Conservation (phyloP, 92 coral and sea anemone species). For the Paramuricea clavata region DNA sequence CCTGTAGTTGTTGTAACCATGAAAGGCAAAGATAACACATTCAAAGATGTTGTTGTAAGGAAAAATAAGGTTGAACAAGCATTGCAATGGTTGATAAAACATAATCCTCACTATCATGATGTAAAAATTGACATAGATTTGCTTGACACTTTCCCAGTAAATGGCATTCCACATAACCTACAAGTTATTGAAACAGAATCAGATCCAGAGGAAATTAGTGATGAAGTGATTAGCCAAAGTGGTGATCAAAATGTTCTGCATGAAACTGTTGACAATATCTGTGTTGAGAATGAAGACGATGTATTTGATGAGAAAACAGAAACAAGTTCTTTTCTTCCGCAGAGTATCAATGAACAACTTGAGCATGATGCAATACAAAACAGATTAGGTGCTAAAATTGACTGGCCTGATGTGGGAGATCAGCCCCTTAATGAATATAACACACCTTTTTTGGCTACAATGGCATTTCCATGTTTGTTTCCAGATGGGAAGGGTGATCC, state of each 20-base stretch:
- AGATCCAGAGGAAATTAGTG: neutral
- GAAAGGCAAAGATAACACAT: slow-evolving; percentile 62
- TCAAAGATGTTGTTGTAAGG: slow-evolving; percentile 65
- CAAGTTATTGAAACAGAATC: slow-evolving; percentile 25
- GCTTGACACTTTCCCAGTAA: slow-evolving; percentile 45
- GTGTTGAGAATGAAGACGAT: too few species aligned
- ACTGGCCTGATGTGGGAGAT: slow-evolving; percentile 64
- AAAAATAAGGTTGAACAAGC: slow-evolving; percentile 61
- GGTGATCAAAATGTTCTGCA: slow-evolving; percentile 3
- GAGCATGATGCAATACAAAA: slow-evolving; percentile 57
- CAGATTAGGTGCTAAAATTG: slow-evolving; percentile 20
- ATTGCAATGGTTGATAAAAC: too few species aligned
- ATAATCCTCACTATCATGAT: slow-evolving; percentile 40
- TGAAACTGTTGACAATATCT: too few species aligned
- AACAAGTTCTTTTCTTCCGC: slow-evolving; percentile 64
- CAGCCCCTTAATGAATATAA: slow-evolving; percentile 64
- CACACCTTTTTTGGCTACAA: slow-evolving; percentile 75
- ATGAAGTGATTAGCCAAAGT: neutral
- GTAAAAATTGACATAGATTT: neutral
- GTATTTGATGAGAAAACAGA: slow-evolving; percentile 48
- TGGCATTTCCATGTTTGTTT: slow-evolving; percentile 77
- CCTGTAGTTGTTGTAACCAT: slow-evolving; percentile 68
- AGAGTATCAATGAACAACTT: slow-evolving; percentile 29
- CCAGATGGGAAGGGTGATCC: too few species aligned
- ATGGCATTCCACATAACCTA: slow-evolving; percentile 46